Base-by-base conservation (phyloP, 2,113 vertebrate species). In the Pavo muticus region DNA sequence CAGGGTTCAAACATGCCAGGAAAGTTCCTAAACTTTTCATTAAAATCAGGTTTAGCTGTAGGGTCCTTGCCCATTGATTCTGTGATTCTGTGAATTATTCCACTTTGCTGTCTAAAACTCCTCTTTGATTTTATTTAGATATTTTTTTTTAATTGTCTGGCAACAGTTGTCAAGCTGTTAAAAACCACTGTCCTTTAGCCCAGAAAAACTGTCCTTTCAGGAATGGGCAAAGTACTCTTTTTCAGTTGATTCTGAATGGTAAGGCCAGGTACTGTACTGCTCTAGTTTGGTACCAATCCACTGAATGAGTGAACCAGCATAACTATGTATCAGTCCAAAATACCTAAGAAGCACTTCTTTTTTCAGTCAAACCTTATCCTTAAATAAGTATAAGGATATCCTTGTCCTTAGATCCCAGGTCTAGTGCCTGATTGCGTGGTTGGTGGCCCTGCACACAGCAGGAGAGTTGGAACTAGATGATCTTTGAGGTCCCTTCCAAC, bases 111-210 rank as follows among this genome's bases (percentile, higher is more conserved):
- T 52, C 29, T 87, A 52, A 47, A 76, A 20, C 9, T 82, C 63
- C 24, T 69, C 56, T 95, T 40, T 45, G 16, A 59, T 73, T 93
- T 42, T 50, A 71, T 80, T 83, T 94, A 61, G 61, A 73, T 65
- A 72, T 40, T 27, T 56, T 20, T 72, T 57, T 84, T 84, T 56
- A n/a, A 24, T 48, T 87, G 18, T 89, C 79, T 93, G 37, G 57
- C 40, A 68, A 37, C 76, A 63, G 37, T 48, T 91, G 52, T 59
- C 96, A 86, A 92, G 27, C 84, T 92, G n/a, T 91, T 85, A 92
- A 84, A 91, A 87, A 72, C 45, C 75, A 37, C 77, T 92, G 48
- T 54, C 44, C 50, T 78, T 82, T 44, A 91, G 69, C 42, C 14
- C 44, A 75, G 73, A 84, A 8, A 81, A 78, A 69, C 60, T 6